A percentile compares a stretch with the other conserved stretches of the same genome.
Conservation (phyloP, 2,113 vertebrate species). For the Euleptes europaea region DNA sequence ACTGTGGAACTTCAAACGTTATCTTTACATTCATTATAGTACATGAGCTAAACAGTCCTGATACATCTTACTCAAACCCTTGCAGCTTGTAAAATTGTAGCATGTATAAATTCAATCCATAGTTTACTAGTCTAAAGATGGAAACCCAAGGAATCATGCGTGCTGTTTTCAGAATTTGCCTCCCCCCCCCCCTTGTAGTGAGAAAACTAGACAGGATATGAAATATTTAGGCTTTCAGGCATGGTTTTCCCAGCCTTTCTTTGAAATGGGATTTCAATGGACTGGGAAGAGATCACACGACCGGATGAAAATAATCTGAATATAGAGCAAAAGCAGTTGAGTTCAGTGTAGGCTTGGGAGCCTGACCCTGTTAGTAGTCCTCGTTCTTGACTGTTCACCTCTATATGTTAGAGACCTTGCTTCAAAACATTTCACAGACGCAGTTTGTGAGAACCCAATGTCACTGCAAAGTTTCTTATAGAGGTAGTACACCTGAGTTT, state of each 20-base stretch:
- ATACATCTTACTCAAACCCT: neutral
- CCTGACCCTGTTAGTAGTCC: neutral
- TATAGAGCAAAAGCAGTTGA: neutral
- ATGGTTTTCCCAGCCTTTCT: slow-evolving; percentile 8
- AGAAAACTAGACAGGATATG: slow-evolving; percentile 22
- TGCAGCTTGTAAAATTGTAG: neutral
- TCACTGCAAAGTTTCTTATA: neutral
- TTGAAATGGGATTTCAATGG: slow-evolving; percentile 15
- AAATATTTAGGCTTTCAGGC: neutral
- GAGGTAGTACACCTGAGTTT: neutral
- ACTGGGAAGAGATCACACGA: neutral
- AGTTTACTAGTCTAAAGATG: neutral
- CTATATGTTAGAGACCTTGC: neutral
- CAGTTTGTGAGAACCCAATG: neutral
- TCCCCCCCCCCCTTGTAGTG: neutral
- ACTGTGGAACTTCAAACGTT: rapidly evolving
- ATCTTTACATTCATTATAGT: neutral
- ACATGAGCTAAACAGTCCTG: neutral
- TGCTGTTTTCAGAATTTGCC: neutral
- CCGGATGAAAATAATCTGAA: neutral
- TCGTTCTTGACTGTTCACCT: slow-evolving; percentile 8
- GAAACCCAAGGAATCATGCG: neutral
- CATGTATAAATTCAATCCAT: neutral
- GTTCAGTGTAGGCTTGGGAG: slow-evolving; percentile 8
- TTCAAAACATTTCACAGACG: slow-evolving; percentile 4